Evolutionary conservation across 2,888 invertebrate species (phyloP), one percentile per base, ranked within the genome.

Genomic region (Limnephilus lunatus): DNA sequence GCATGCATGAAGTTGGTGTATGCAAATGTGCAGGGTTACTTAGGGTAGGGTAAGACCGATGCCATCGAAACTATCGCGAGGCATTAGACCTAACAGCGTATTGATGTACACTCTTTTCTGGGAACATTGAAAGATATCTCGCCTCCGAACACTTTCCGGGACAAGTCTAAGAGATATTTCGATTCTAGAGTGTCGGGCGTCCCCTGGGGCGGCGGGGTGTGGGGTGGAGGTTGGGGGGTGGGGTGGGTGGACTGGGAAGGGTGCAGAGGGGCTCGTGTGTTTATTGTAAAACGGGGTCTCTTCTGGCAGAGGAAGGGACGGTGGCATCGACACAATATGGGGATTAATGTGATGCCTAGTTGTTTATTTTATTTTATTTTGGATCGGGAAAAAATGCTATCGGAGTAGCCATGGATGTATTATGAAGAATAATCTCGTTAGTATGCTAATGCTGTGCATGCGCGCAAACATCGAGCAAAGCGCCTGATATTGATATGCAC

Each of bases 141-240:
- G 68, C 48, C 85, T 68, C 35, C 91, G 68, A 81, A 89, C 80
- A 90, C 85, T 83, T 82, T 35, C 90, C 81, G 90, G 81, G 90
- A 83, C 82, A 88, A 48, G 88, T 88, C 88, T 53, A 68, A 35
- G 91, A 92, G 93, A 91, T 92, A 93, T 93, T 92, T 92, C 92
- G 91, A 91, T 92, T 92, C 92, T 89, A 88, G 93, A 93, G 92
- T 92, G 92, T 93, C 92, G 90, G 85, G 48, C 89, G 90, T 91
- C 93, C 93, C 91, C 81, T 90, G 90, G 93, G 91, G 80, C 88
- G 80, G 80, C 15, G 88, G 80, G 85, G 68, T n/a, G 89, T 81
- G 90, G 5, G 68, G 68, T n/a, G 68, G 9, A 25, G 68, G 68
- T n/a, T 19, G 19, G 2, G 14, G 44, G 19, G 32, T n/a, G 81